phyloP scores from a whole-genome alignment of 2,888 invertebrate genomes.

The Aspidiotus destructor region DNA sequence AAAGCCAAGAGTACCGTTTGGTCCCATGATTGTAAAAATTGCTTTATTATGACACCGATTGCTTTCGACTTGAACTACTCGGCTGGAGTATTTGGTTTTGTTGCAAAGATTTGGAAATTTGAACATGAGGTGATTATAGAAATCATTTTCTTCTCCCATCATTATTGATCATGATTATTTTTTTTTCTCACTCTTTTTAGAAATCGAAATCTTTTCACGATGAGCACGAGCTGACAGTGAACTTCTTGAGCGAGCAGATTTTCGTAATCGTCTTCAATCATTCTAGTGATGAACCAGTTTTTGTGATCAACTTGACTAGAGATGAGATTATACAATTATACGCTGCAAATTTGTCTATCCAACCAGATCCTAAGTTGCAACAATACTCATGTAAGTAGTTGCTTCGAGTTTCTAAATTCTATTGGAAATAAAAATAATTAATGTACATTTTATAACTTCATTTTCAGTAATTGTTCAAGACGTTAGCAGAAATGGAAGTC shows the following conservation, averaged over 20 bases:
- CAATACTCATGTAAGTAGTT: slow-evolving; percentile 23
- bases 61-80: slow-evolving; percentile 11
- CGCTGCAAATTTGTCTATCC: slow-evolving; percentile 11
- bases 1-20: slow-evolving; percentile 10
- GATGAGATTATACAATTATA: slow-evolving; percentile 17
- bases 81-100: slow-evolving; percentile 13
- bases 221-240: slow-evolving; percentile 1
- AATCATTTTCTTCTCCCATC: no score
- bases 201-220: slow-evolving; percentile 14
- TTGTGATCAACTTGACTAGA: slow-evolving; percentile 16
- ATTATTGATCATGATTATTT: no score
- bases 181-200: not conserved
- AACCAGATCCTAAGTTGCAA: slow-evolving; percentile 20
- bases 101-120: slow-evolving; percentile 24
- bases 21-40: slow-evolving; percentile 1
- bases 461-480: slow-evolving; percentile 56
- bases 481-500: slow-evolving; percentile 63
- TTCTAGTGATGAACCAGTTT: not conserved
- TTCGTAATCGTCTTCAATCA: slow-evolving; percentile 18
- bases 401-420: not conserved
- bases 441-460: slow-evolving; percentile 36
- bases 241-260: slow-evolving; percentile 14
- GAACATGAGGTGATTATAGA: slow-evolving; percentile 16
- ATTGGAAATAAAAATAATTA: not conserved
- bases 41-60: slow-evolving; percentile 18